Conservation (phyloP, 2,797 vertebrate species). For the Geotria australis region DNA sequence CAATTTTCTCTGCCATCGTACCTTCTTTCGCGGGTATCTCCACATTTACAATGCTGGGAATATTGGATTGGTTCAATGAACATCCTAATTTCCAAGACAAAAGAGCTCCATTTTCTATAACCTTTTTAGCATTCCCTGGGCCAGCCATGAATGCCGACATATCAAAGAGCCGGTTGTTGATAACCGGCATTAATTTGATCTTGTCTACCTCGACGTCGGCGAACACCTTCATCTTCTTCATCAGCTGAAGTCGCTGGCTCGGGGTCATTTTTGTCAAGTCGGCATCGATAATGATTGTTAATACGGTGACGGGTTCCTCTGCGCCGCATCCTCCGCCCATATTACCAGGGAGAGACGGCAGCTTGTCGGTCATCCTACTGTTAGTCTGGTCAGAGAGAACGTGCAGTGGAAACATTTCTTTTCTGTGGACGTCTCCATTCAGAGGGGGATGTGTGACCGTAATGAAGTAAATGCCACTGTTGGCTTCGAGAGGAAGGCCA, state of each 20-base stretch:
- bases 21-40: slow-evolving; percentile 68
- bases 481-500: slow-evolving; percentile 61
- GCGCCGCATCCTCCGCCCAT: slow-evolving; percentile 21
- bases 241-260: slow-evolving; percentile 39
- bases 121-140: slow-evolving; percentile 87
- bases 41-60: slow-evolving; percentile 56
- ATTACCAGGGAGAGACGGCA: slow-evolving; percentile 10
- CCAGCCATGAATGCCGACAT: slow-evolving; percentile 99
- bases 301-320: slow-evolving; percentile 54
- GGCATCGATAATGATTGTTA: slow-evolving; percentile 79
- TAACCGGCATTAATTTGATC: slow-evolving; percentile 81
- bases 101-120: slow-evolving; percentile 79
- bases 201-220: slow-evolving; percentile 40
- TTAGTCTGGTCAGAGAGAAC: slow-evolving; percentile 59
- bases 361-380: slow-evolving; percentile 26
- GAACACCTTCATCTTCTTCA: slow-evolving; percentile 55
- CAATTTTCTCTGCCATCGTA: slow-evolving; percentile 59
- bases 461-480: slow-evolving; percentile 76
- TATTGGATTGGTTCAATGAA: slow-evolving; percentile 46
- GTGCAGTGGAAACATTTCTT: slow-evolving; percentile 59
- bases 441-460: slow-evolving; percentile 16
- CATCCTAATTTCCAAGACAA: slow-evolving; percentile 90
- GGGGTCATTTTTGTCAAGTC: slow-evolving; percentile 89
- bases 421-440: slow-evolving; percentile 19
- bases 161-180: slow-evolving; percentile 87